Conservation (phyloP, 2,113 vertebrate genomes). For the Leptodactylus fuscus region DNA sequence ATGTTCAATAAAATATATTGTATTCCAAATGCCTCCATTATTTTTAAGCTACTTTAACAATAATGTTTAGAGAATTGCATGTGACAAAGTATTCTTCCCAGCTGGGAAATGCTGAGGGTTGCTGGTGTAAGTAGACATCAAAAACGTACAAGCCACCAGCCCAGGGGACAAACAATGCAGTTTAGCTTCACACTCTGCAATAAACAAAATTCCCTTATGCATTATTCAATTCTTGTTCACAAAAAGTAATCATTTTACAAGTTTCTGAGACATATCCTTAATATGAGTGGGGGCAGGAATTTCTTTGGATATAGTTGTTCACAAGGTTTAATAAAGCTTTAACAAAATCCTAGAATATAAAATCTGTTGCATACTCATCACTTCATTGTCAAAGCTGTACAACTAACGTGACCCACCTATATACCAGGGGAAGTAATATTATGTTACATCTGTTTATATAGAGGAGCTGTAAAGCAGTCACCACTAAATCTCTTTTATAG, state of each 20-base stretch:
- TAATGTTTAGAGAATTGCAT: slow-evolving; percentile 32
- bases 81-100: slow-evolving; percentile 39
- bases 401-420: neutral
- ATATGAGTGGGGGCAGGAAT: neutral
- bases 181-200: neutral
- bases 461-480: too few species aligned
- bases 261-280: neutral
- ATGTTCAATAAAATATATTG: slow-evolving; percentile 39
- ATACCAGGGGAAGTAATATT: too few species aligned
- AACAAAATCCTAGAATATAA: neutral
- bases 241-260: slow-evolving; percentile 14
- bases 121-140: slow-evolving; percentile 44
- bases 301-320: neutral
- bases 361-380: neutral
- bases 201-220: slow-evolving; percentile 38
- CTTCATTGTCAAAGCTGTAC: neutral
- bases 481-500: too few species aligned
- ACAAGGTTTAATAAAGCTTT: neutral
- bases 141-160: slow-evolving; percentile 23
- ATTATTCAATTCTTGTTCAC: slow-evolving; percentile 34
- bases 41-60: slow-evolving; percentile 49
- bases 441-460: too few species aligned
- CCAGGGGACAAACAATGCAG: slow-evolving; percentile 27
- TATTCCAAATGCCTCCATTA: slow-evolving; percentile 34
- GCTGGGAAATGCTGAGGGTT: slow-evolving; percentile 28